Evolutionary conservation across 2,113 vertebrate genomes (phyloP).

Genomic region (Charina bottae): DNA sequence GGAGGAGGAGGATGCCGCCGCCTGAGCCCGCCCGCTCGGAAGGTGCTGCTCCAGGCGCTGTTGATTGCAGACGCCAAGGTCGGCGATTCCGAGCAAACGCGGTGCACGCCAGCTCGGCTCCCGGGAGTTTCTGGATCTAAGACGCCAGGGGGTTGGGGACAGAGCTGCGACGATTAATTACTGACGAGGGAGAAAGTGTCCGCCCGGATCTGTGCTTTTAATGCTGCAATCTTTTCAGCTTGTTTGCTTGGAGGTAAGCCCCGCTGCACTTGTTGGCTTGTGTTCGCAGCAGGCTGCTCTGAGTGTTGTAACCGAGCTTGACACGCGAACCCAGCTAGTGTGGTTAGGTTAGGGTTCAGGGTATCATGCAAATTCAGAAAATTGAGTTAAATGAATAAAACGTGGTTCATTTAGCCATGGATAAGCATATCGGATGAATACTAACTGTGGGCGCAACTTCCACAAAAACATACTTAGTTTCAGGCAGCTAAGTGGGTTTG

Average conservation of each 20-base stretch:
- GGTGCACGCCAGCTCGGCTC: not conserved
- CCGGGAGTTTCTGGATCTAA: not conserved
- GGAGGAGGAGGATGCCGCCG: not conserved
- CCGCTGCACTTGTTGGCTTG: not conserved
- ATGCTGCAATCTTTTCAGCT: not conserved
- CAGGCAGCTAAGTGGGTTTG: not conserved
- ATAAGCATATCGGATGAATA: not conserved
- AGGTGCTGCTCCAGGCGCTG: not conserved
- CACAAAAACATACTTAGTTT: not conserved
- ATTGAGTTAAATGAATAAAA: not conserved
- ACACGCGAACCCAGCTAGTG: not conserved
- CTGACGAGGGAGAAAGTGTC: not conserved
- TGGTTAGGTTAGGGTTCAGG: not conserved
- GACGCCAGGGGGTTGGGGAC: not conserved
- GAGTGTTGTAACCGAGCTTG: not conserved
- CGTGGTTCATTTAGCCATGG: not conserved
- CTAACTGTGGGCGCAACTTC: not conserved
- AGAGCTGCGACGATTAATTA: too few species aligned
- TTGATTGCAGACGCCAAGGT: too few species aligned
- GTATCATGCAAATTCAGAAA: not conserved
- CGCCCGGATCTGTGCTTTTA: not conserved
- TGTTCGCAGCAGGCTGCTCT: not conserved
- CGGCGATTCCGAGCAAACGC: not conserved
- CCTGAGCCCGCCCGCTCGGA: not conserved
- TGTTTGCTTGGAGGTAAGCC: not conserved